Percentiles rank a stretch among this genome's conserved stretches.
Evolutionary conservation across 2,797 vertebrate species (phyloP).

Genomic region (Menidia menidia): DNA sequence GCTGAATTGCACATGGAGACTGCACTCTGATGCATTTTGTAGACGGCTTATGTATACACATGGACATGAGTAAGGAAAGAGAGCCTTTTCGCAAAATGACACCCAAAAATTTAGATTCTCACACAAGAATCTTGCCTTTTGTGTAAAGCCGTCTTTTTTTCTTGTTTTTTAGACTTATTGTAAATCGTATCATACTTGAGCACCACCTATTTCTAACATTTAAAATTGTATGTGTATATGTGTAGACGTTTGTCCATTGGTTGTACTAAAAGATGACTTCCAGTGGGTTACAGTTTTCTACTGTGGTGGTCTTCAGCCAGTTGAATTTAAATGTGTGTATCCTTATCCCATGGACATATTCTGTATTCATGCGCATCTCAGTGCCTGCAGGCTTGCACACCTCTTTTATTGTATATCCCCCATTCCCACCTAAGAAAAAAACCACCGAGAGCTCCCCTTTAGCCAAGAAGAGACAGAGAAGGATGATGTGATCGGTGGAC

Average conservation of each 20-base stretch:
- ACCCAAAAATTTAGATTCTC: neutral
- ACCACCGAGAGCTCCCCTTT: constrained; percentile 27
- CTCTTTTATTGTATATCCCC: constrained; percentile 26
- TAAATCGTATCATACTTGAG: no score
- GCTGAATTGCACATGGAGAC: neutral
- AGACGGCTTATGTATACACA: neutral
- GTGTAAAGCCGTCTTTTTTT: neutral
- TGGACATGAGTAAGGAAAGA: neutral
- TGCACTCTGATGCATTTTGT: no score
- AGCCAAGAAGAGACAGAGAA: constrained; percentile 28
- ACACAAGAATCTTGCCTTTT: neutral
- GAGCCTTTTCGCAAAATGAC: neutral
- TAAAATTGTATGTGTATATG: no score
- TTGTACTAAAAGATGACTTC: neutral
- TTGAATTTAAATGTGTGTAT: constrained; percentile 11
- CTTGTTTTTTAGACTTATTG: neutral
- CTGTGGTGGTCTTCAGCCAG: neutral
- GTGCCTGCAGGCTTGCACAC: constrained; percentile 15
- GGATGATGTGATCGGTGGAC: constrained; percentile 37
- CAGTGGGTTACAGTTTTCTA: neutral
- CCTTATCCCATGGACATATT: constrained; percentile 12
- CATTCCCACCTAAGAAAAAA: constrained; percentile 22
- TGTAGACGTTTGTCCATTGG: neutral
- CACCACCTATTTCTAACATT: no score
- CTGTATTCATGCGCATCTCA: constrained; percentile 10